Evolutionary conservation across 30 jellyfish, hydroid and myxozoan species (phyloP), one percentile per base, ranked within the genome.

Genomic region (Sanderia malayensis): DNA sequence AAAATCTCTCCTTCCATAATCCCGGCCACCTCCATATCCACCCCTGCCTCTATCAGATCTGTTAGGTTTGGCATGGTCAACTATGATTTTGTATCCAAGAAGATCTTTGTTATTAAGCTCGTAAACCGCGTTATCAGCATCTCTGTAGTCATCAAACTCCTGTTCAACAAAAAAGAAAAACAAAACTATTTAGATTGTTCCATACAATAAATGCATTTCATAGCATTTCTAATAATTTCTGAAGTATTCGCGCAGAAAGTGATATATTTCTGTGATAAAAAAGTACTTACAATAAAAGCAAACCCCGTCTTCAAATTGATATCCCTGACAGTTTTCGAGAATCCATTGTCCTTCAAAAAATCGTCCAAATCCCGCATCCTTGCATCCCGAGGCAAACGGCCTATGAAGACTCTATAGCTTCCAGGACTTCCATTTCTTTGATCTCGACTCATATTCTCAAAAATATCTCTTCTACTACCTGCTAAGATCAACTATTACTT

Each of bases 101-200:
- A 90, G 77, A 3, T 90, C 98, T 61, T 90, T 90, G 53, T 91
- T 81, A 58, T 90, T 90, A n/a, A 90, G 74, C 57, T 90, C 98
- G 61, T 83, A 90, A 1, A 90, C 94, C 9, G 98, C 98, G 83
- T 90, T 96, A 77, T 82, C 95, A 21, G 98, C 98, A 83, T 90
- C 98, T 74, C 98, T 37, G 45, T 84, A 81, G 64, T 90, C 98
- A 32, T 84, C 98, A 78, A 90, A 90, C 64, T 83, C 92, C 98
- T 90, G n/a, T n/a, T n/a, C n/a, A n/a, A n/a, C n/a, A 23, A 46
- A 63, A 79, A 74, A 31, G 31, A n/a, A 37, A 82, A 22, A 19
- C 11, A 2, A 24, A 30, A 23, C 32, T 2, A n/a, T 18, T 11
- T 0, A 9, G 8, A 11, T 55, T 8, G 22, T 10, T 9, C 18